These are phyloP conservation scores for Diplosoma virens DNA, from an alignment of 23 tunicate species.

Conservation along the genomic window DNA sequence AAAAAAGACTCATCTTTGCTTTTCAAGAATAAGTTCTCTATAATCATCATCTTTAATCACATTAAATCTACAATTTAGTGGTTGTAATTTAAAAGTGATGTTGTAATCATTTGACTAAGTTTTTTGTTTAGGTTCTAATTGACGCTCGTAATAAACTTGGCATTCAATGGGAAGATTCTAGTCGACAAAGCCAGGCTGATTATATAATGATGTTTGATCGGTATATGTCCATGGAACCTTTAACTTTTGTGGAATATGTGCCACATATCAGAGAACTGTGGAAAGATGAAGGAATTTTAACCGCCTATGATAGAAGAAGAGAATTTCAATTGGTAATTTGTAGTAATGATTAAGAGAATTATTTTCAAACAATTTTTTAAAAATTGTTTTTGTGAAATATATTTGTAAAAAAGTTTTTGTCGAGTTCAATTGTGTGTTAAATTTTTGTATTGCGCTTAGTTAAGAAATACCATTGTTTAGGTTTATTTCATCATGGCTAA, in stretches of 20 bases:
- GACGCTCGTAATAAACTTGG: conserved; percentile 92
- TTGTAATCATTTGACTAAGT: no score
- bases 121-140: conserved; percentile 85
- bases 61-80: no score
- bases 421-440: no score
- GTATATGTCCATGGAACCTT: conserved; percentile 49
- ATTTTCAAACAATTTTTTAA: not conserved
- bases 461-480: no score
- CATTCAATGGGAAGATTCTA: conserved; percentile 88
- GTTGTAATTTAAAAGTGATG: no score
- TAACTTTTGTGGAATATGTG: conserved; percentile 64
- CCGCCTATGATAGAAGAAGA: conserved; percentile 84
- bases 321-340: conserved; percentile 98
- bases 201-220: conserved; percentile 78
- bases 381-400: not conserved
- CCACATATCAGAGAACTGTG: conserved; percentile 87
- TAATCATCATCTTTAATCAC: no score
- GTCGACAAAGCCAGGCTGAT: conserved; percentile 74
- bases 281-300: conserved; percentile 81
- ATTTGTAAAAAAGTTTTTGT: no score
- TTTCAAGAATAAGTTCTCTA: no score
- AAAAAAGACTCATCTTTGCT: no score
- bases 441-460: no score
- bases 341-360: not conserved
- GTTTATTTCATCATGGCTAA: no score